Evolutionary conservation across 2,888 invertebrate species (phyloP).

Genomic region (Hirtodrosophila confusa): DNA sequence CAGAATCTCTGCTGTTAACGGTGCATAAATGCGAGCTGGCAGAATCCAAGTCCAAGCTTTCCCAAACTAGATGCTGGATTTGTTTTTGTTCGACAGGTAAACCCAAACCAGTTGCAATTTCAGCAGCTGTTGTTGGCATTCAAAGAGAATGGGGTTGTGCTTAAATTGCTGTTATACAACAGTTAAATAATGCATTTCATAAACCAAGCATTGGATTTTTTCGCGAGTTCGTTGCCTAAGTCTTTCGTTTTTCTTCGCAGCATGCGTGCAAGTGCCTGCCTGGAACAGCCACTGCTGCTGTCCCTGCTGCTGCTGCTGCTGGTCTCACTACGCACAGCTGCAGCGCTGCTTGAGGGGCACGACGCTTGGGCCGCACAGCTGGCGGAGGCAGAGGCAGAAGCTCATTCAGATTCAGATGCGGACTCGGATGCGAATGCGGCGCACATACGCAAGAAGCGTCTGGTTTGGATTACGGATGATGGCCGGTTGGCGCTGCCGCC

Average conservation of each 20-base stretch:
- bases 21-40: slow-evolving; percentile 33
- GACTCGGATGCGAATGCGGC: slow-evolving; percentile 70
- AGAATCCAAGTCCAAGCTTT: slow-evolving; percentile 42
- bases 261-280: slow-evolving; percentile 34
- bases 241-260: slow-evolving; percentile 57
- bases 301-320: slow-evolving; percentile 34
- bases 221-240: slow-evolving; percentile 41
- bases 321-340: slow-evolving; percentile 35
- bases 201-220: slow-evolving; percentile 9
- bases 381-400: slow-evolving; percentile 50
- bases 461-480: slow-evolving; percentile 94
- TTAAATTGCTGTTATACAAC: slow-evolving; percentile 64
- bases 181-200: slow-evolving; percentile 61
- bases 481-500: slow-evolving; percentile 93
- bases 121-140: neutral
- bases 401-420: slow-evolving; percentile 18
- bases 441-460: slow-evolving; percentile 91
- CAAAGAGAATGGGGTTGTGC: slow-evolving; percentile 14
- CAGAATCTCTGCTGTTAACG: slow-evolving; percentile 53
- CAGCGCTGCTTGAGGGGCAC: slow-evolving; percentile 22
- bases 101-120: slow-evolving; percentile 47
- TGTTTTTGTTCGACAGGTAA: slow-evolving; percentile 39
- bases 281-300: slow-evolving; percentile 19
- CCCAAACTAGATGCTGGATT: slow-evolving; percentile 32
- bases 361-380: slow-evolving; percentile 50